Conservation (phyloP, 2,888 invertebrate species). For the Bursaphelenchus okinawaensis region DNA sequence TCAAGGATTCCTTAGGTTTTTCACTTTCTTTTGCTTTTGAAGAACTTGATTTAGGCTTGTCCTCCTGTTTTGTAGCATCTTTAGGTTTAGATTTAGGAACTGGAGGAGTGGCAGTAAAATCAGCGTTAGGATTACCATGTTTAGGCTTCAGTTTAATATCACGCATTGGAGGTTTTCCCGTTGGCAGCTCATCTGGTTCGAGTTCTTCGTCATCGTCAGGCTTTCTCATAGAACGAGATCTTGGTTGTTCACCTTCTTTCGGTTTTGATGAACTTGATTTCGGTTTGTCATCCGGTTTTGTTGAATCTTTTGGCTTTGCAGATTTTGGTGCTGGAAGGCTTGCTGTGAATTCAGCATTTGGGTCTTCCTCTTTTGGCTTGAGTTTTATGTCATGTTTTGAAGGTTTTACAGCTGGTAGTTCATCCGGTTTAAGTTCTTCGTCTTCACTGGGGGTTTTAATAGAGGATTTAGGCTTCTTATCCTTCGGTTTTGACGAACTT, state of each 20-base stretch:
- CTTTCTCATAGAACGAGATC: not conserved
- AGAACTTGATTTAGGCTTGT: not conserved
- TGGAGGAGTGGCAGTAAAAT: not conserved
- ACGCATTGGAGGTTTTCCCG: not conserved
- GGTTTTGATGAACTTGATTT: not conserved
- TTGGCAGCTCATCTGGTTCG: constrained; percentile 1
- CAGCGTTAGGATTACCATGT: not conserved
- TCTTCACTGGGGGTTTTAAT: not conserved
- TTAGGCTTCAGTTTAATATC: not conserved
- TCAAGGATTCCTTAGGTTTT: not conserved
- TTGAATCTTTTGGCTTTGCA: constrained; percentile 1
- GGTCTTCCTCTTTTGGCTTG: constrained; percentile 23
- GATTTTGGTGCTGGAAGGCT: constrained; percentile 23
- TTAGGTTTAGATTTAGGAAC: too few species aligned
- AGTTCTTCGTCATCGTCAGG: not conserved
- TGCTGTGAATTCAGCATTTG: constrained; percentile 12
- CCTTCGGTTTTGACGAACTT: not conserved
- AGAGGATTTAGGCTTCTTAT: not conserved
- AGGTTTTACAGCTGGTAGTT: not conserved
- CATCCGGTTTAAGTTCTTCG: too few species aligned
- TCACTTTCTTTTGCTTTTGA: not conserved
- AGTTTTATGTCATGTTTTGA: not conserved
- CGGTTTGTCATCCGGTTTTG: not conserved
- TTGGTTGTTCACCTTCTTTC: not conserved
- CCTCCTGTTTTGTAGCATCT: too few species aligned